Conservation (phyloP, 2,797 vertebrate genomes). For the Poeciliopsis gracilis region DNA sequence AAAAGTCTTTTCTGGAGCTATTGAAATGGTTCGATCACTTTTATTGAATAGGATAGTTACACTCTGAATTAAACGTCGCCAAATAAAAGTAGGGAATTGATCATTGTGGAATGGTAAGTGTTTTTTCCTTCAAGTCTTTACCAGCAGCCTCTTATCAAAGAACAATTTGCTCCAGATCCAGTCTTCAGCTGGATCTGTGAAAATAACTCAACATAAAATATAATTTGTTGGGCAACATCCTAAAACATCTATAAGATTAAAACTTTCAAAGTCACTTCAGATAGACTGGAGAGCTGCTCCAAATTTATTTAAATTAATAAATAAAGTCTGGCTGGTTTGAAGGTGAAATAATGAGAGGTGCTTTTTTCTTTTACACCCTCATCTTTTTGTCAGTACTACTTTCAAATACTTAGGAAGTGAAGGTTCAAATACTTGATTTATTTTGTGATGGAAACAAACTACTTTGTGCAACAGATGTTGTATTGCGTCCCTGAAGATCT, state of each 20-base stretch:
- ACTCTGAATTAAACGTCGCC: too few relatives aligned
- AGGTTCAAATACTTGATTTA: not conserved
- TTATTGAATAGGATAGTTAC: too few relatives aligned
- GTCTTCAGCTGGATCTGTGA: not conserved
- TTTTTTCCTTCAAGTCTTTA: too few relatives aligned
- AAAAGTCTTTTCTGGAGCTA: not conserved
- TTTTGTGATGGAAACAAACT: not conserved
- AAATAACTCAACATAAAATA: not conserved
- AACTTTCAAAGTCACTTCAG: not conserved
- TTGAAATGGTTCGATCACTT: not conserved
- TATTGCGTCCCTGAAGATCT: not conserved
- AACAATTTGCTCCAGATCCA: not conserved
- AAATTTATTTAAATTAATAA: not conserved
- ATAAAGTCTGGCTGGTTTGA: not conserved
- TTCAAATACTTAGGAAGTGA: not conserved
- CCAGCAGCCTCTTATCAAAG: too few relatives aligned
- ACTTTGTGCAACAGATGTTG: not conserved
- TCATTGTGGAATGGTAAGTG: too few relatives aligned
- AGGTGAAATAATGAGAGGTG: not conserved
- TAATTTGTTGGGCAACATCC: not conserved
- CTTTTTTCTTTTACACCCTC: not conserved
- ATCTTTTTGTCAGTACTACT: not conserved
- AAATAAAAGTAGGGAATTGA: too few relatives aligned
- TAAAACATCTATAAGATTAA: not conserved
- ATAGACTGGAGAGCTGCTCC: not conserved